phyloP scores from a whole-genome alignment of 2,888 invertebrate species.

The Troides oblongomaculatus region DNA sequence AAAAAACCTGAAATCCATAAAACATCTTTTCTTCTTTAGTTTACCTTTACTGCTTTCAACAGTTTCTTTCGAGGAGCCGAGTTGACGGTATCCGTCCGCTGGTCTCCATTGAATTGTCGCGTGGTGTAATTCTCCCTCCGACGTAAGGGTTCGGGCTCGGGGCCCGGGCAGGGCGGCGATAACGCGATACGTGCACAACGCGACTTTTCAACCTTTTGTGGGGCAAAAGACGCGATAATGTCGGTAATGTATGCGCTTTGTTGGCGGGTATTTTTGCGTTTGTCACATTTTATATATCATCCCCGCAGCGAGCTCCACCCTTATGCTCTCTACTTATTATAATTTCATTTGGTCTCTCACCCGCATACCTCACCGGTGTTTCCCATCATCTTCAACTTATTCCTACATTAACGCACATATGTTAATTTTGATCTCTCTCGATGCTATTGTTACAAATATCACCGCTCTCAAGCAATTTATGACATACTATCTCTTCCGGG shows the following conservation, averaged over 20 bases:
- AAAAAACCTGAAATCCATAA: too few relatives aligned
- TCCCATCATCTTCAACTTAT: too few relatives aligned
- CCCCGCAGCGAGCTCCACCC: slow-evolving; percentile 36
- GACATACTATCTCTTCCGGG: too few relatives aligned
- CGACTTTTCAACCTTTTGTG: slow-evolving; percentile 79
- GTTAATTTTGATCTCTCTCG: too few relatives aligned
- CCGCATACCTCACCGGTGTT: not conserved
- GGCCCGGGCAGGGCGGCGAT: slow-evolving; percentile 55
- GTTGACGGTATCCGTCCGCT: not conserved
- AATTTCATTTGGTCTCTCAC: slow-evolving; percentile 4
- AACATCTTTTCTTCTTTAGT: too few relatives aligned
- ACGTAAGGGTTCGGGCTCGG: slow-evolving; percentile 65
- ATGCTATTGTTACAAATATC: too few relatives aligned
- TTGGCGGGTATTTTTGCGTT: slow-evolving; percentile 62
- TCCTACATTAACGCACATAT: too few relatives aligned
- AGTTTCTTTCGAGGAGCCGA: too few relatives aligned
- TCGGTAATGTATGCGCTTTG: slow-evolving; percentile 69
- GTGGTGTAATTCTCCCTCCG: slow-evolving; percentile 57
- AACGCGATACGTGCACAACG: slow-evolving; percentile 73
- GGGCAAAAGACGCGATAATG: slow-evolving; percentile 68
- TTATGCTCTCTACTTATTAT: slow-evolving; percentile 16
- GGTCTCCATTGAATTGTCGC: slow-evolving; percentile 35
- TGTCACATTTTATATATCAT: slow-evolving; percentile 58
- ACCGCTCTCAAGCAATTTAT: too few relatives aligned
- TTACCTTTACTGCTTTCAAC: too few relatives aligned